Evolutionary conservation across 2,888 invertebrate genomes (phyloP), one percentile per base, ranked within the genome.

Genomic region (Mellilla xanthometata): DNA sequence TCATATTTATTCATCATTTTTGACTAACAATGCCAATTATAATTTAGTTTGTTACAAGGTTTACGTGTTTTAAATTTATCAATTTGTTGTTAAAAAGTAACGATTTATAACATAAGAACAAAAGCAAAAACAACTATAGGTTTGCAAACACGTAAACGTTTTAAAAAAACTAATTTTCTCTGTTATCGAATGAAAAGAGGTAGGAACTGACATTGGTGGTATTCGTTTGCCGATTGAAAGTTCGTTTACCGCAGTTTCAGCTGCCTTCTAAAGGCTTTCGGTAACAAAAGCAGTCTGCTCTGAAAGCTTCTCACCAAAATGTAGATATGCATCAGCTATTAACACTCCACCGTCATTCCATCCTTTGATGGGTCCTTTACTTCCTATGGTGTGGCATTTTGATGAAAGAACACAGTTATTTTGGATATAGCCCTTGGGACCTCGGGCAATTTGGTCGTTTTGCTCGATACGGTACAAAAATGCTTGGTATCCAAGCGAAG

Each of bases 261-360:
- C 46, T 42, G 26, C 30, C 35, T 43, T 46, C 45, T 34, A 51
- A 45, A 52, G 41, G 52, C 54, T 54, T 58, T 49, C 31, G 54
- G 58, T 54, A 59, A 71, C 71, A 70, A 72, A 69, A 67, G 66
- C 52, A 45, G 52, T 46, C 40, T 42, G 52, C 56, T 58, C 54
- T 60, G 56, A 62, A 63, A 61, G 55, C 56, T 56, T 58, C 60
- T 59, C 63, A 72, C 75, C 68, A 73, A 74, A 75, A 75, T 54
- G 62, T 47, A 71, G 77, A 77, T 76, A 76, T 52, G 62, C 63
- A 77, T 76, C 76, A 77, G 77, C 74, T 65, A 77, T 77, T 76
- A 77, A 75, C 75, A 74, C 76, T 70, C 66, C 56, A 63, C 58
- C 61, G 60, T 58, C 66, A 60, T 62, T 60, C 60, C 58, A 59